Conservation (phyloP, 1,140 invertebrate genomes). For the Ephestia elutella region DNA sequence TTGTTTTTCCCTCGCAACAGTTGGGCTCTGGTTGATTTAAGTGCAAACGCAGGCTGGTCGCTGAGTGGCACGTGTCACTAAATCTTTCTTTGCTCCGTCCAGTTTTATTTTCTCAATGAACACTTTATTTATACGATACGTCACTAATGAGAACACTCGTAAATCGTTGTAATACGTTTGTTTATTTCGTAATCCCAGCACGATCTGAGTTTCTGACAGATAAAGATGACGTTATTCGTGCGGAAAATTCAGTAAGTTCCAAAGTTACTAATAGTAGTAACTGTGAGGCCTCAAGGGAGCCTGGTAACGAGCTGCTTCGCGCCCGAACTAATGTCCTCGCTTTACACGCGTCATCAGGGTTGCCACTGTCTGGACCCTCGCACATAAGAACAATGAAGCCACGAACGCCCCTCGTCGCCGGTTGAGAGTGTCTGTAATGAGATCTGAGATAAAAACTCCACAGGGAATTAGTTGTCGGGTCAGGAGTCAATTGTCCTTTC, state of each 20-base stretch:
- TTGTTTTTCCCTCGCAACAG: constrained; percentile 47
- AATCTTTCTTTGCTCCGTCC: neutral
- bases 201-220: neutral
- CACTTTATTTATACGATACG: neutral
- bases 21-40: constrained; percentile 45
- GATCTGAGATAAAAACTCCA: constrained; percentile 18
- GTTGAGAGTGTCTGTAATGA: constrained; percentile 11
- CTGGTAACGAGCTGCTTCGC: constrained; percentile 29
- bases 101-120: constrained; percentile 10
- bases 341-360: constrained; percentile 41
- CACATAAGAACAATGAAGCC: constrained; percentile 9
- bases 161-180: constrained; percentile 15
- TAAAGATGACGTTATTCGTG: neutral
- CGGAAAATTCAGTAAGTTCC: neutral
- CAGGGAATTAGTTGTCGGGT: constrained; percentile 10
- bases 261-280: constrained; percentile 24
- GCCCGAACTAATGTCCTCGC: constrained; percentile 36
- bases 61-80: constrained; percentile 19
- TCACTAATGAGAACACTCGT: constrained; percentile 7
- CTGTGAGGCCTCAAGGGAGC: constrained; percentile 24
- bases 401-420: constrained; percentile 1
- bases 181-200: constrained; percentile 12
- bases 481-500: constrained; percentile 5
- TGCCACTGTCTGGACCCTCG: constrained; percentile 27
- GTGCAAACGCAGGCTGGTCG: constrained; percentile 33